These are phyloP conservation scores for Vipera latastei DNA, from an alignment of 2,797 vertebrate species.

Conservation along the genomic window DNA sequence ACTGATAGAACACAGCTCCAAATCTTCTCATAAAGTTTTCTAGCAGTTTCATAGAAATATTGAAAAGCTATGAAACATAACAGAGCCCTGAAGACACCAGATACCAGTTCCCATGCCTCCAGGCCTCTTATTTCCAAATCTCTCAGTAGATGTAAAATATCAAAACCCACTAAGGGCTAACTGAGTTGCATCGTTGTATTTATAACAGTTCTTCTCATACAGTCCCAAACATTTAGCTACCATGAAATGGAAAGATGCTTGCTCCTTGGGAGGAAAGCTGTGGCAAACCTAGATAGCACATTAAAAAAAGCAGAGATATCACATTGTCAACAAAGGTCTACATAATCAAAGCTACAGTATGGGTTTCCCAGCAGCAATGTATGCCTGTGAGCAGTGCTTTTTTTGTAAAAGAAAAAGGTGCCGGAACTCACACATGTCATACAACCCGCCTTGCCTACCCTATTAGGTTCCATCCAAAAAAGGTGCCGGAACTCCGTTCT, in stretches of 20 bases:
- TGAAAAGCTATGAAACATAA: background rate
- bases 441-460: no score
- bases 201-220: background rate
- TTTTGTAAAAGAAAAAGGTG: no score
- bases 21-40: background rate
- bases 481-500: no score
- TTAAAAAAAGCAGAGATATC: no score
- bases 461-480: no score
- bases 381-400: background rate
- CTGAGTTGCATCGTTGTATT: background rate
- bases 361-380: background rate
- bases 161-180: background rate
- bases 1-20: background rate
- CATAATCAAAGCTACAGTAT: background rate
- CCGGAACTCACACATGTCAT: no score
- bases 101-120: background rate
- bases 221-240: background rate
- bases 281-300: no score
- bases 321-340: no score
- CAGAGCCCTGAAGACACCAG: background rate
- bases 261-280: no score
- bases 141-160: background rate
- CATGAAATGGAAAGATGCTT: no score
- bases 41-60: background rate
- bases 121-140: background rate